Evolutionary conservation across 1,140 invertebrate species (phyloP).

Genomic region (Cyphomyrmex costatus): DNA sequence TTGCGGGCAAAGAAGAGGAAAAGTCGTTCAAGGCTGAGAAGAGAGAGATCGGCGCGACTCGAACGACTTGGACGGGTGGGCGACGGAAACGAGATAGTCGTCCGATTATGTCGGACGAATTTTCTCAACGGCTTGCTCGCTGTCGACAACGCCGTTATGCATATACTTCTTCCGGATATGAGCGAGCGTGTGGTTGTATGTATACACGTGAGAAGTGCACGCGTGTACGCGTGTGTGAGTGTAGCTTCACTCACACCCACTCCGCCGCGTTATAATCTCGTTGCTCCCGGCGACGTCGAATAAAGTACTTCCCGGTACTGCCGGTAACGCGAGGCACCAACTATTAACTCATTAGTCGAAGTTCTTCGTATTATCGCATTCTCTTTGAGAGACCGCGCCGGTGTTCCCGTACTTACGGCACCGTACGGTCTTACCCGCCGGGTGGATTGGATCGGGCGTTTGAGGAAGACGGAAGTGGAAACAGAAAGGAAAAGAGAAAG

Average conservation of each 20-base stretch:
- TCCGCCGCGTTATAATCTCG: constrained; percentile 73
- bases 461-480: constrained; percentile 71
- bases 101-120: constrained; percentile 58
- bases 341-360: constrained; percentile 86
- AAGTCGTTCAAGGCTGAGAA: constrained; percentile 63
- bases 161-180: constrained; percentile 58
- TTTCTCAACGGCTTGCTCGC: constrained; percentile 45
- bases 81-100: constrained; percentile 58
- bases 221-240: background rate
- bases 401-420: constrained; percentile 72
- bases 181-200: constrained; percentile 2
- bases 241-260: constrained; percentile 26
- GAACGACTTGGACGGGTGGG: constrained; percentile 41
- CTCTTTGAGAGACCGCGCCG: constrained; percentile 84
- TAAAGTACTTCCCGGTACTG: constrained; percentile 74
- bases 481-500: constrained; percentile 60
- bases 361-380: constrained; percentile 86
- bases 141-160: constrained; percentile 54
- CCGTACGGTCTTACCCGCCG: constrained; percentile 70
- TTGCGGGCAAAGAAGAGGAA: constrained; percentile 62
- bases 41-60: constrained; percentile 44
- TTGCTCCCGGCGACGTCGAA: constrained; percentile 76
- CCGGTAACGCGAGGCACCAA: constrained; percentile 78
- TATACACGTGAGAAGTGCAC: background rate
- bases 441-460: constrained; percentile 65